These are phyloP conservation scores for Amphilophus citrinellus DNA, from an alignment of 2,113 vertebrate species.

Conservation along the genomic window DNA sequence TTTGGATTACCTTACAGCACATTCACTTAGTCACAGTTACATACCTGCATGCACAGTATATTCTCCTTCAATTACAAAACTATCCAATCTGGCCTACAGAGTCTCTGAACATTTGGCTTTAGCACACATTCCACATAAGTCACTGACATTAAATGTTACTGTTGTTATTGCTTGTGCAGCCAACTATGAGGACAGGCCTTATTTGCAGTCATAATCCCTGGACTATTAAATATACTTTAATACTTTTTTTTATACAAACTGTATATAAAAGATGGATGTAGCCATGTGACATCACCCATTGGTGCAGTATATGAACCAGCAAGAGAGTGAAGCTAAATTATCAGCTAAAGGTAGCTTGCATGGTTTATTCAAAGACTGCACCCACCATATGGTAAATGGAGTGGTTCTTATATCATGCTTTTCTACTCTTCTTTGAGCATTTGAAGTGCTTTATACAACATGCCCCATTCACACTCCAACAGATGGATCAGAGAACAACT, in stretches of 20 bases:
- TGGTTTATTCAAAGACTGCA: background rate
- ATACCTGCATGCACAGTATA: background rate
- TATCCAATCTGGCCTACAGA: background rate
- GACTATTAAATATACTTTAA: background rate
- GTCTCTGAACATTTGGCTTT: background rate
- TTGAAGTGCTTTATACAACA: no score
- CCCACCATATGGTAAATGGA: no score
- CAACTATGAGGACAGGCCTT: background rate
- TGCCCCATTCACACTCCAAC: no score
- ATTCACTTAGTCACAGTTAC: background rate
- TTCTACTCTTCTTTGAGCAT: no score
- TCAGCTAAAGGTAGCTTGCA: background rate
- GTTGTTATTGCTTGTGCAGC: accelerated
- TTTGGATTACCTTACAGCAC: background rate
- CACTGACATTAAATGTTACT: background rate
- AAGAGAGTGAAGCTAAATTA: background rate
- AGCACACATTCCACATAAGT: background rate
- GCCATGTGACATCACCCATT: background rate
- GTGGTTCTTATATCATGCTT: no score
- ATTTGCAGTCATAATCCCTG: background rate
- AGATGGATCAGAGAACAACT: no score
- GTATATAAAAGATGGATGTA: background rate
- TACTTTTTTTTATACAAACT: background rate
- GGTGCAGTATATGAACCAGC: background rate
- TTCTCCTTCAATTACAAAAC: background rate